Conservation (phyloP, 2,113 vertebrate species). For the Aix galericulata region DNA sequence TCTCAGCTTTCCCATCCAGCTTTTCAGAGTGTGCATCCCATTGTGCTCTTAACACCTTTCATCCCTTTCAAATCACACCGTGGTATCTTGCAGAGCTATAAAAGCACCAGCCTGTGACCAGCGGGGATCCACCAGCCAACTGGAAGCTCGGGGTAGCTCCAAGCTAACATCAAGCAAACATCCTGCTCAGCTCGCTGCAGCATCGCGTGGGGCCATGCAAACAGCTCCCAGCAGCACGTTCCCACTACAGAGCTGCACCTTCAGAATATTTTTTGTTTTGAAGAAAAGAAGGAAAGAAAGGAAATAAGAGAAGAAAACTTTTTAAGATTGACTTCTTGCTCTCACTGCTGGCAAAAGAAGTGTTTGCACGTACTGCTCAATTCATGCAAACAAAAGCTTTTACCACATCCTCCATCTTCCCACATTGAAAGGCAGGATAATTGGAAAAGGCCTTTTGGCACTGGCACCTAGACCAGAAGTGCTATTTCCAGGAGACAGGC, state of each 20-base stretch:
- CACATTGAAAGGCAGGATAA: neutral
- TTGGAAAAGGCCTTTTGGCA: neutral
- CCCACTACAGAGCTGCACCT: neutral
- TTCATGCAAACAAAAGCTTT: neutral
- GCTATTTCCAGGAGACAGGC: neutral
- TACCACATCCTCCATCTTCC: neutral
- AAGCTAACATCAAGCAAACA: neutral
- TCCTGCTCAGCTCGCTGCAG: neutral
- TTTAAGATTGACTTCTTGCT: neutral
- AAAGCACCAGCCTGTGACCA: neutral
- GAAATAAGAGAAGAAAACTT: neutral
- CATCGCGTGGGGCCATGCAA: accelerated
- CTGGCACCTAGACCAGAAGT: neutral
- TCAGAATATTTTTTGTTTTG: accelerated
- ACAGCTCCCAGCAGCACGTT: neutral
- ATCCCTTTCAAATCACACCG: neutral
- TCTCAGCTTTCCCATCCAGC: neutral
- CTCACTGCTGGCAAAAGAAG: neutral
- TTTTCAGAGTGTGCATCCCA: neutral
- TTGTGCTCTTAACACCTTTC: neutral
- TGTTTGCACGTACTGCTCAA: accelerated
- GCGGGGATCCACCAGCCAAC: neutral
- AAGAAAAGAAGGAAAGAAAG: neutral
- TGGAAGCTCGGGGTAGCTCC: neutral
- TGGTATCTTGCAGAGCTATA: neutral